Conservation (phyloP, 1,140 invertebrate genomes). For the Orius insidiosus region DNA sequence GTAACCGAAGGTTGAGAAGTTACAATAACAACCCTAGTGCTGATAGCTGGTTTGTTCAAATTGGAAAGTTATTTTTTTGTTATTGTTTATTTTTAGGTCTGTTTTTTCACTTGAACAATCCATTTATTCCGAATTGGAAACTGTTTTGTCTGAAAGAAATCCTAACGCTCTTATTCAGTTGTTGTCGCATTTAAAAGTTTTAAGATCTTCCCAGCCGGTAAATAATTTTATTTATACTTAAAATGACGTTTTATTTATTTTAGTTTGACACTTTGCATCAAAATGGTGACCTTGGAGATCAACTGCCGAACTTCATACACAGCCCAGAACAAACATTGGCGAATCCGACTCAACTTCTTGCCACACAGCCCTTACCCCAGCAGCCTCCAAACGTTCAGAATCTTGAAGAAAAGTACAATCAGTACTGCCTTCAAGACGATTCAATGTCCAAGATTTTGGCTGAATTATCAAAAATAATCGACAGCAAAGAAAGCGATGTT, state of each 20-base stretch:
- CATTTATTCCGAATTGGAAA: slow-evolving; percentile 49
- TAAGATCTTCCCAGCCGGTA: slow-evolving; percentile 30
- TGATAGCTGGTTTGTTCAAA: slow-evolving; percentile 1
- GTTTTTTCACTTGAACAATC: slow-evolving; percentile 19
- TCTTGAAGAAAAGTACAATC: no score
- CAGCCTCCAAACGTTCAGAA: no score
- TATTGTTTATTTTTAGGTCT: slow-evolving; percentile 5
- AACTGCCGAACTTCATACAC: background rate
- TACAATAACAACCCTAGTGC: slow-evolving; percentile 8
- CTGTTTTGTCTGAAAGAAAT: slow-evolving; percentile 46
- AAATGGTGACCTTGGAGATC: no score
- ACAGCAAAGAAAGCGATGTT: slow-evolving; percentile 3
- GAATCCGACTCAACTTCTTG: no score
- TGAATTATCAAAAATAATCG: slow-evolving; percentile 11
- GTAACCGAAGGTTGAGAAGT: slow-evolving; percentile 2
- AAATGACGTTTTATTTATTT: background rate
- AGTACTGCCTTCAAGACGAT: no score
- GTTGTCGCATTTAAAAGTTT: slow-evolving; percentile 41
- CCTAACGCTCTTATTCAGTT: slow-evolving; percentile 48
- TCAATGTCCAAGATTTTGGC: slow-evolving; percentile 2
- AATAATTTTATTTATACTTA: background rate
- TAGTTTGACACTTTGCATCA: background rate
- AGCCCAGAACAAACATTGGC: no score
- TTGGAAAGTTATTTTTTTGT: no score
- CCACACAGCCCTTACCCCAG: no score